Conservation (phyloP, 2,797 vertebrate genomes). For the Chromobotia macracanthus region DNA sequence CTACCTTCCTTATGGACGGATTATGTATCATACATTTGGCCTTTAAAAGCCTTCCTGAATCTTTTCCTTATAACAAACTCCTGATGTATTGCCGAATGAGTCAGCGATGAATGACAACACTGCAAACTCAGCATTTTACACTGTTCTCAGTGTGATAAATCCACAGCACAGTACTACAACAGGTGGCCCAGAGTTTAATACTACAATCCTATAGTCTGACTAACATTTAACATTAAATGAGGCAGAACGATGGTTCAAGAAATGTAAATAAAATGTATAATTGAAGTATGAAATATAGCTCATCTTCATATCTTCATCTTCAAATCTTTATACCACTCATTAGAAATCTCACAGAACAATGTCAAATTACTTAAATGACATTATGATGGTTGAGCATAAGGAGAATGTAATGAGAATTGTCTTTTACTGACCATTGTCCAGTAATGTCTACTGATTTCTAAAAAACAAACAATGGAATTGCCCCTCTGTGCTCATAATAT, state of each 20-base stretch:
- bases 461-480: conserved; percentile 4
- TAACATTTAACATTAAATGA: not conserved
- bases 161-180: not conserved
- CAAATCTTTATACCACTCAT: too few species aligned
- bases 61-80: conserved; percentile 28
- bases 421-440: conserved; percentile 1
- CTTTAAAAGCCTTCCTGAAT: conserved; percentile 41
- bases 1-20: conserved; percentile 39
- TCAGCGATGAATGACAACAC: not conserved
- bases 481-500: not conserved
- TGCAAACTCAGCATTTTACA: conserved; percentile 1
- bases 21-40: conserved; percentile 49
- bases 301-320: too few species aligned
- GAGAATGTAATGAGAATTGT: not conserved
- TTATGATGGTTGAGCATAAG: conserved; percentile 10
- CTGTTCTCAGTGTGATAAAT: not conserved
- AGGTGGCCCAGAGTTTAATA: not conserved
- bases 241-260: not conserved
- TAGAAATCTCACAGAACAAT: too few species aligned
- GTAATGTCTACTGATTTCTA: conserved; percentile 9
- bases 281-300: rapidly evolving
- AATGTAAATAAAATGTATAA: not conserved
- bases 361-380: not conserved
- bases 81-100: not conserved
- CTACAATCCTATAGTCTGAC: not conserved